Base-by-base conservation (phyloP, 2,888 invertebrate species). In the Netelia inedita region DNA sequence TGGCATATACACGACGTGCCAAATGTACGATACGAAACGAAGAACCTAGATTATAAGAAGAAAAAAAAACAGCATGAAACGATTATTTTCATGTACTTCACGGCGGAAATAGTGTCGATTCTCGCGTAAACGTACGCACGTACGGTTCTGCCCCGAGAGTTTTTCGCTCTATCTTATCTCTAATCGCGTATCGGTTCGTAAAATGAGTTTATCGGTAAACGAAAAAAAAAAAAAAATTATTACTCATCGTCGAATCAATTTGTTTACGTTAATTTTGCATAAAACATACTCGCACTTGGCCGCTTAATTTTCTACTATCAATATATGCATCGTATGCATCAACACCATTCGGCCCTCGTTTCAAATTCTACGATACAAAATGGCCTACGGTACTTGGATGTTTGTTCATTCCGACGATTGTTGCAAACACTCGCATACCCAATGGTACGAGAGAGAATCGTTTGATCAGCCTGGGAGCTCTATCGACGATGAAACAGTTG, bases 371-470 rank as follows among this genome's bases (percentile, higher is more conserved):
- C 43, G 9, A 35, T 35, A 55, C 65, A 65, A 9, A 76, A 66
- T 75, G 66, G 74, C 16, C 9, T 21, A 68, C 43, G 19, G 14
- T 65, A 35, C 69, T 23, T 23, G 63, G n/a, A 28, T 73, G 78
- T 78, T 78, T 74, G 84, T 81, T 81, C 68, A 69, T 81, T 69
- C 55, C 73, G 50, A 19, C 81, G 53, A 81, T 81, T 84, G 84
- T 78, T 78, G 68, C 68, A 75, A 73, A 73, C 53, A 73, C 71
- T 69, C 41, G 79, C 21, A 16, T 41, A 16, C n/a, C 14, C 9
- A 19, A 19, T 11, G 35, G 9, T 19, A 23, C 57, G 43, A 11
- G 73, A 63, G 76, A 8, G 65, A 85, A 73, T 69, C 81, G 81
- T 85, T 84, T 81, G 81, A 81, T 85, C 81, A 78, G 78, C 21